phyloP scores from a whole-genome alignment of 1,140 invertebrate genomes.

The Steinernema feltiae region DNA sequence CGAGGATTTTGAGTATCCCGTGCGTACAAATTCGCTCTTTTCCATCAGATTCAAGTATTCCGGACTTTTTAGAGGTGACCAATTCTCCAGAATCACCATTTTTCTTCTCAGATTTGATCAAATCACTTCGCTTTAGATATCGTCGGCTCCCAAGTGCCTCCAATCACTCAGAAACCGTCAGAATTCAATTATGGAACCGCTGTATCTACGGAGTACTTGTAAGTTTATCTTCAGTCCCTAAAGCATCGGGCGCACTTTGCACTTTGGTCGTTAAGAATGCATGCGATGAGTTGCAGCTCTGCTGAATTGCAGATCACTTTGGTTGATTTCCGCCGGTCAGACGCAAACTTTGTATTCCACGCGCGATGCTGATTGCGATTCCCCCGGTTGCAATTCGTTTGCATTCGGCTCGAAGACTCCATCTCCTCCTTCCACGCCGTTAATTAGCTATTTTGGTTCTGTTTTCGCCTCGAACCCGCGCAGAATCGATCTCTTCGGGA shows the following conservation, averaged over 20 bases:
- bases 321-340: too few relatives aligned
- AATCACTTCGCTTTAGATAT: slow-evolving; percentile 14
- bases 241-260: too few relatives aligned
- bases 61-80: not conserved
- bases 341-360: too few relatives aligned
- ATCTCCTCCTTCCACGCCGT: too few relatives aligned
- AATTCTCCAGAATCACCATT: not conserved
- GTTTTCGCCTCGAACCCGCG: not conserved
- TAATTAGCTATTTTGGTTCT: not conserved
- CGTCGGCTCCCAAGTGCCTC: slow-evolving; percentile 14
- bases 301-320: too few relatives aligned
- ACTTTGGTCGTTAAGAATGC: not conserved
- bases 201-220: not conserved
- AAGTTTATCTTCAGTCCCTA: not conserved
- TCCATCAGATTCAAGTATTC: not conserved
- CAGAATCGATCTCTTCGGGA: not conserved
- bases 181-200: not conserved
- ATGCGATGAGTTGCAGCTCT: not conserved
- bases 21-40: not conserved
- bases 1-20: not conserved
- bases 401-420: too few relatives aligned
- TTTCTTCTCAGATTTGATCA: not conserved
- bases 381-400: too few relatives aligned
- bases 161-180: not conserved
- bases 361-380: too few relatives aligned